Conservation (phyloP, 2,113 vertebrate species). For the Vimba vimba region DNA sequence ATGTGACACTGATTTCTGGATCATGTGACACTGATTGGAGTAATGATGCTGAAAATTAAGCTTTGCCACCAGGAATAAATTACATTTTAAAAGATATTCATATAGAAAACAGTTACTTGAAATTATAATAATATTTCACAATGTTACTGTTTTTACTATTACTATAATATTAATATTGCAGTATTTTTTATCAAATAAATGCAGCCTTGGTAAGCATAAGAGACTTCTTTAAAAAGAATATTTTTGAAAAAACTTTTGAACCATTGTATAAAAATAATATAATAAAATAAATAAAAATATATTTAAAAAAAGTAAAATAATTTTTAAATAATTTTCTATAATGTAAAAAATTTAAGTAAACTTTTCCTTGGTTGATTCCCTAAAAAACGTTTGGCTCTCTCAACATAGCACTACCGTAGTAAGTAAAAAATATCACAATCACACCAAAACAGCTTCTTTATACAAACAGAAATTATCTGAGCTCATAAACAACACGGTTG, state of each 20-base stretch:
- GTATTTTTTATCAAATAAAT: not conserved
- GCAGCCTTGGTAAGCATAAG: not conserved
- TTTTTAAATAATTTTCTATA: not conserved
- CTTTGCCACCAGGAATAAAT: not conserved
- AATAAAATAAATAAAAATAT: not conserved
- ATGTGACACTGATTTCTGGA: not conserved
- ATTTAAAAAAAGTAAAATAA: not conserved
- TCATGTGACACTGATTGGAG: not conserved
- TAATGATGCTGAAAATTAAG: not conserved
- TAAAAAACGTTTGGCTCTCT: too few species aligned
- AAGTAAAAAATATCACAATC: not conserved
- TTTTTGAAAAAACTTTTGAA: not conserved
- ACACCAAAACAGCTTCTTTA: constrained; percentile 1
- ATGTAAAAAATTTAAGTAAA: not conserved
- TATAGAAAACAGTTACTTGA: not conserved
- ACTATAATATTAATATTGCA: too few species aligned
- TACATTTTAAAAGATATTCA: not conserved
- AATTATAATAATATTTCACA: not conserved
- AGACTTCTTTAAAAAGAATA: too few species aligned
- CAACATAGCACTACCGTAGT: not conserved
- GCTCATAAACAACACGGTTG: not conserved
- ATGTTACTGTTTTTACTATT: not conserved
- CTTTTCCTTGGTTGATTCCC: not conserved
- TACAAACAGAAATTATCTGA: not conserved
- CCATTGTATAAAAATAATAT: not conserved